Evolutionary conservation across 2,888 invertebrate genomes (phyloP), one percentile per base, ranked within the genome.

Genomic region (Tetragonula carbonaria): DNA sequence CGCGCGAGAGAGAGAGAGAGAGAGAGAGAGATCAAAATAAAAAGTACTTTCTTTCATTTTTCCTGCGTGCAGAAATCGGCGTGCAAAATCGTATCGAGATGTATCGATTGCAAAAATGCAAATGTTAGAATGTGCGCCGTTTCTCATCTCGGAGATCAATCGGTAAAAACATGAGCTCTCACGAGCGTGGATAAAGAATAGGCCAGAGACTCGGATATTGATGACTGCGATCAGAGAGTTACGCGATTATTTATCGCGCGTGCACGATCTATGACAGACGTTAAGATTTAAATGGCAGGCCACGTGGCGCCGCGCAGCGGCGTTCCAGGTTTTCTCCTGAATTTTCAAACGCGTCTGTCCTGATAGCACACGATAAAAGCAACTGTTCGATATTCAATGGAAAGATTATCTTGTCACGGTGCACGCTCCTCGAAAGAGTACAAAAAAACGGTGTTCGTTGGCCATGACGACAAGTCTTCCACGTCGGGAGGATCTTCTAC

Each of bases 211-310:
- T 55, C 71, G 65, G 70, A 45, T 84, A 86, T 86, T 82, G 88
- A 87, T 82, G 86, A 85, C 50, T 67, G 53, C 72, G 78, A 85
- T 82, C 80, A 62, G 74, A 70, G 75, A 70, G 75, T 76, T 65
- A 66, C 63, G 74, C 67, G 84, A 88, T 87, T 84, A 85, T 88
- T 86, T 84, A 86, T 79, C 84, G 67, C 4, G 70, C 71, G 38
- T 8, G 80, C 78, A 78, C 84, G 77, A 86, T 88, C 86, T 82
- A 71, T 77, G 80, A 78, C 88, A 85, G 83, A 82, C 80, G 83
- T 82, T 84, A 74, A 77, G 84, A 88, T 85, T 88, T 88, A 86
- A 88, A 88, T 88, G 88, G 84, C 88, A 88, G 80, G 76, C 81
- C 88, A 88, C 86, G 85, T 86, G 86, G 87, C 84, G 74, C 73